These are phyloP conservation scores for Onthophagus sagittarius DNA, from an alignment of 2,888 invertebrate species.

Conservation along the genomic window DNA sequence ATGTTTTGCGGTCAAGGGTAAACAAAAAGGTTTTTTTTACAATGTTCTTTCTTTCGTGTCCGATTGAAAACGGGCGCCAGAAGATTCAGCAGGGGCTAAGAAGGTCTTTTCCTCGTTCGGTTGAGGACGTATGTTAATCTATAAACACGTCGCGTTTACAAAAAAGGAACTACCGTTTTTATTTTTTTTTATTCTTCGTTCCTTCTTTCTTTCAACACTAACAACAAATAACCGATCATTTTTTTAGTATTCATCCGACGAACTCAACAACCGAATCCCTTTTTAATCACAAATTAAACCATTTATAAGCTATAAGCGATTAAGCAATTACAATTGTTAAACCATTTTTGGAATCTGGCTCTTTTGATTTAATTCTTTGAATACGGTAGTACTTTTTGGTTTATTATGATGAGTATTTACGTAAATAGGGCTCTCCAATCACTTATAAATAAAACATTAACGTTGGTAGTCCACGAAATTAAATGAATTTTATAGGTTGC, in stretches of 20 bases:
- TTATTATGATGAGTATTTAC: no score
- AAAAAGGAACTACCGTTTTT: background rate
- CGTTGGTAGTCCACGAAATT: no score
- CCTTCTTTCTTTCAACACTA: background rate
- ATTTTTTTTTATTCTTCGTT: background rate
- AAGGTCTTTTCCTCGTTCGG: background rate
- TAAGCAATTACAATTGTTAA: background rate
- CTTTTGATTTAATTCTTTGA: no score
- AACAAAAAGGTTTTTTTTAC: background rate
- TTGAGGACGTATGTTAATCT: background rate
- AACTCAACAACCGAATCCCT: background rate
- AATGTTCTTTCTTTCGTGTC: background rate
- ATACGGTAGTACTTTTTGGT: no score
- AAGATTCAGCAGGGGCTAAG: background rate
- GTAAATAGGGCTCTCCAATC: no score
- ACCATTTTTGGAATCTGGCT: background rate
- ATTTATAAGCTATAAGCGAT: background rate
- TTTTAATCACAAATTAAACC: background rate
- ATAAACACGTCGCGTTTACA: background rate
- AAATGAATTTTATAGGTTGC: no score
- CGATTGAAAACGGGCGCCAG: background rate
- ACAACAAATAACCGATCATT: background rate
- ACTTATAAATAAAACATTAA: no score
- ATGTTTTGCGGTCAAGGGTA: background rate
- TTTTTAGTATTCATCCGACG: background rate